These are phyloP conservation scores for Lonchura striata DNA, from an alignment of 2,113 vertebrate genomes.

Conservation along the genomic window DNA sequence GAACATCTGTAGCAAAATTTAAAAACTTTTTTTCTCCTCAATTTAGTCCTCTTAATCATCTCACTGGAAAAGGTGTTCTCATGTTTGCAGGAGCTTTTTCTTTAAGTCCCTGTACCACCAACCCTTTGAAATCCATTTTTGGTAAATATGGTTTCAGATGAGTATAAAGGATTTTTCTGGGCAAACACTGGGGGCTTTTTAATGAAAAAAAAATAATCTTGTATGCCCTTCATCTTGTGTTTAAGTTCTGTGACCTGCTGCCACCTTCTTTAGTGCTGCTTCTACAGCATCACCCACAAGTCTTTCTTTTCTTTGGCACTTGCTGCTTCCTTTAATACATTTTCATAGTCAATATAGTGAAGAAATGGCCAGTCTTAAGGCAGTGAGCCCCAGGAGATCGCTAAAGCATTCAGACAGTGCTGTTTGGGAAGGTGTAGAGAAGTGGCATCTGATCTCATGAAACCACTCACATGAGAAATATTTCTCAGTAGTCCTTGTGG, in stretches of 20 bases:
- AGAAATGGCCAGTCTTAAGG: background rate
- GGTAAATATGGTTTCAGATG: background rate
- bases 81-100: background rate
- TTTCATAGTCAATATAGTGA: background rate
- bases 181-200: background rate
- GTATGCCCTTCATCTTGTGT: background rate
- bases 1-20: background rate
- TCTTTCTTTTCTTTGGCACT: background rate
- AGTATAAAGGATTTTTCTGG: background rate
- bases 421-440: background rate
- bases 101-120: background rate
- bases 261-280: background rate
- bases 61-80: background rate
- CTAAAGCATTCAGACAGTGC: background rate
- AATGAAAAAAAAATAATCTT: background rate
- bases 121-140: background rate
- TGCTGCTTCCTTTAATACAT: background rate
- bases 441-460: background rate
- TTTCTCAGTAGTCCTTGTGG: background rate
- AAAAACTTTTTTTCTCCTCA: background rate
- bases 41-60: background rate
- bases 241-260: background rate
- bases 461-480: background rate
- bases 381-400: background rate
- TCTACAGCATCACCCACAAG: background rate